These are phyloP conservation scores for Heterotilapia buettikoferi DNA, from an alignment of 2,113 vertebrate genomes.

Conservation along the genomic window DNA sequence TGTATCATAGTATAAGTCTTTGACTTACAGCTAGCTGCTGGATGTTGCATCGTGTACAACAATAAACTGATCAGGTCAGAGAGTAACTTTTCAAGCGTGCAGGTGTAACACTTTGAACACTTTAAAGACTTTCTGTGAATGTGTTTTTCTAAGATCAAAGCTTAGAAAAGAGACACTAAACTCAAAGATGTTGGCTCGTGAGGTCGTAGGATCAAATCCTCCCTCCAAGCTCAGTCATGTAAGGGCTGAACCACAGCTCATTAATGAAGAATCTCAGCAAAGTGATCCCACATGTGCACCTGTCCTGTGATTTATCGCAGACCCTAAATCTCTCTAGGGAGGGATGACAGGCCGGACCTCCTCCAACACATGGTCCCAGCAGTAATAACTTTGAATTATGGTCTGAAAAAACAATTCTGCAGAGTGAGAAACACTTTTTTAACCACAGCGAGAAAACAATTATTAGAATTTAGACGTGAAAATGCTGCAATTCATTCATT, in stretches of 20 bases:
- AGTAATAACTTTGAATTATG: neutral
- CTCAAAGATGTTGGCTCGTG: neutral
- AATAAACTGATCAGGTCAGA: neutral
- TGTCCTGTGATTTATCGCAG: slow-evolving; percentile 1
- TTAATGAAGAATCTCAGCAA: slow-evolving; percentile 45
- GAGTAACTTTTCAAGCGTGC: neutral
- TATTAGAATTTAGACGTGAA: neutral
- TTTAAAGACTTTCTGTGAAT: neutral
- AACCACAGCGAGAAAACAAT: neutral
- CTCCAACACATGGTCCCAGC: neutral
- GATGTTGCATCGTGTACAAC: neutral
- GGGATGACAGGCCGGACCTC: slow-evolving; percentile 15
- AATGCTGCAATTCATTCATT: neutral
- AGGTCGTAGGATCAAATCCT: neutral
- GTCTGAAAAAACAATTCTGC: neutral
- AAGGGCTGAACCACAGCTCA: slow-evolving; percentile 1
- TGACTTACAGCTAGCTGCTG: neutral
- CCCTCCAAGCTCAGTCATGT: neutral
- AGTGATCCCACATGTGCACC: slow-evolving; percentile 42
- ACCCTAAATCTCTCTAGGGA: slow-evolving; percentile 44
- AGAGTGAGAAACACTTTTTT: neutral
- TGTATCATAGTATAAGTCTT: neutral
- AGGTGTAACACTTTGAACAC: neutral
- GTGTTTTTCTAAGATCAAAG: neutral
- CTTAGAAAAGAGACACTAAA: neutral